Base-by-base conservation (phyloP, 2,888 invertebrate species). In the Acleris laterana region DNA sequence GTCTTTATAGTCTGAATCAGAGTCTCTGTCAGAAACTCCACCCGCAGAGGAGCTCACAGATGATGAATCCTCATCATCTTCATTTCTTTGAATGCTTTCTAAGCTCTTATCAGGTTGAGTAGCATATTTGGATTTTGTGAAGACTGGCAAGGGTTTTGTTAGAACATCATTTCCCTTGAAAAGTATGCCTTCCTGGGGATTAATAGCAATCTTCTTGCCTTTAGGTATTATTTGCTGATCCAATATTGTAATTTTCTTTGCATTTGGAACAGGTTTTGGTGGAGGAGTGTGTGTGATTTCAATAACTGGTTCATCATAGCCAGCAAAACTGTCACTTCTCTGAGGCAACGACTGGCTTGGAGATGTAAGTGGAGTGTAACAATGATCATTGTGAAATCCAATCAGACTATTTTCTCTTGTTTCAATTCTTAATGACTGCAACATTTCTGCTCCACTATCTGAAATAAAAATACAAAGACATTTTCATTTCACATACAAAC, bases 321-420 rank as follows among this genome's bases (percentile, higher is more conserved):
- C 77, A 62, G 82, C 68, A 70, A 82, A 81, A 69, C 72, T 80
- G 28, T 90, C 90, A 79, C 72, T 87, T 63, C 76, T 80, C 70
- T 87, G 87, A 66, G 90, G 84, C 69, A 81, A 56, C 63, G 80
- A 83, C 77, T 94, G 94, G 75, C 94, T 94, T 38, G 96, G 95
- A 64, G 96, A 95, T 42, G 94, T 95, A 46, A 95, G 93, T 53
- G 95, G 94, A 52, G 97, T 97, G 74, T 97, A 97, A 79, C 97
- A 97, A 79, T 97, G 97, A 83, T 97, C 97, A 89, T 97, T 95
- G 77, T 95, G 94, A 74, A 96, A 95, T 5, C 96, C 94, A 75
- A 95, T 93, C 66, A 95, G 90, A 77, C 93, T 93, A 56, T 92
- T 92, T 73, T 93, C 93, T 72, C 93, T 82, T 59, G 93, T 93